These are phyloP conservation scores for Garrulus glandarius DNA, from an alignment of 2,797 vertebrate genomes.

Conservation along the genomic window DNA sequence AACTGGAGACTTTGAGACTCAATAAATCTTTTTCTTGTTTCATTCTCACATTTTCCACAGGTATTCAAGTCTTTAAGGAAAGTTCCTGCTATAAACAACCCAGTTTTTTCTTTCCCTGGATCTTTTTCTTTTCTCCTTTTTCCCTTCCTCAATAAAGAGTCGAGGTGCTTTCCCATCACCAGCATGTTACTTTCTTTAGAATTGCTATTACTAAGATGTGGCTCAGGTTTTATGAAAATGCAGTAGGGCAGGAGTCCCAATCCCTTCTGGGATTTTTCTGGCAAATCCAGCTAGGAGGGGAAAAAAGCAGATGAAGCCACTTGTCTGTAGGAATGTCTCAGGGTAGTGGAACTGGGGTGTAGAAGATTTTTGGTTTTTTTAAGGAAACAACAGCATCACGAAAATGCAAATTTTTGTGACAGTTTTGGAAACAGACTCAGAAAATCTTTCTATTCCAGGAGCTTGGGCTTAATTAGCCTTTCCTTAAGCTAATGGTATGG, in stretches of 20 bases:
- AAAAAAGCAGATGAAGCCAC: neutral
- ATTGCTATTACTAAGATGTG: neutral
- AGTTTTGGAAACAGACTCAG: neutral
- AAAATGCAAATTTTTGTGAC: neutral
- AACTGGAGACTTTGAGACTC: constrained; percentile 69
- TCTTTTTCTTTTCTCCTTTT: neutral
- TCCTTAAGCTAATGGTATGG: neutral
- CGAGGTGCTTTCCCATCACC: neutral
- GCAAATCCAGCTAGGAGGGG: accelerated
- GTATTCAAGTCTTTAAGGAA: constrained; percentile 33
- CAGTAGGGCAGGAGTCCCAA: neutral
- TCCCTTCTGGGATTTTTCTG: neutral
- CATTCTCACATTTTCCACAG: constrained; percentile 39
- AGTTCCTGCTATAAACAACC: neutral
- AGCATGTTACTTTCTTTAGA: neutral
- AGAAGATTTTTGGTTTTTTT: neutral
- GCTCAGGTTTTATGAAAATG: neutral
- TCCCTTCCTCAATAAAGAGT: neutral
- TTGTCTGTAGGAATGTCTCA: accelerated
- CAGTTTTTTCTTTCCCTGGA: neutral
- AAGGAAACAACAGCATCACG: neutral
- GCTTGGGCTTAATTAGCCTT: neutral
- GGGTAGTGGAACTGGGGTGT: neutral
- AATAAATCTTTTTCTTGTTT: constrained; percentile 74
- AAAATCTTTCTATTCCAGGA: neutral